phyloP scores from a whole-genome alignment of 92 coral and sea anemone genomes.

The Desmophyllum pertusum region DNA sequence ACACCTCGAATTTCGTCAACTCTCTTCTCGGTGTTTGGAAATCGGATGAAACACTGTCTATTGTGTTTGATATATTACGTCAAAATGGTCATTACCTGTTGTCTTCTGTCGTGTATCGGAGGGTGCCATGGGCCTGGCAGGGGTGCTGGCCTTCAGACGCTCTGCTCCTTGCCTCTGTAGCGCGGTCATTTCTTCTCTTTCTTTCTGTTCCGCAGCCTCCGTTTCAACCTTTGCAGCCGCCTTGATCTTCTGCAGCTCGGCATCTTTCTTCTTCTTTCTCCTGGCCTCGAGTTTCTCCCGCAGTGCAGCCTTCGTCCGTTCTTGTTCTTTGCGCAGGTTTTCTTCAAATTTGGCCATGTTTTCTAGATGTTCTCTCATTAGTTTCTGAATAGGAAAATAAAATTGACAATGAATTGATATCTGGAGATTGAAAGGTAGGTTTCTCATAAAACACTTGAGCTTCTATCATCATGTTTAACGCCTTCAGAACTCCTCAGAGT shows the following conservation, averaged over 20 bases:
- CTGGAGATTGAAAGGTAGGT: not conserved
- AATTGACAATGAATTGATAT: not conserved
- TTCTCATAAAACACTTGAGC: not conserved
- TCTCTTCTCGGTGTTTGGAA: too few species aligned
- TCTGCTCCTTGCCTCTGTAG: constrained; percentile 66
- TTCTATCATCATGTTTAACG: not conserved
- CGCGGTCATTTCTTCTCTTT: constrained; percentile 59
- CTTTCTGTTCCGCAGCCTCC: constrained; percentile 61
- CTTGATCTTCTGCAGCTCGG: constrained; percentile 72
- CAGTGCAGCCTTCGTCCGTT: constrained; percentile 87
- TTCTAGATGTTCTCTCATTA: constrained; percentile 85
- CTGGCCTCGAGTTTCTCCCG: constrained; percentile 92
- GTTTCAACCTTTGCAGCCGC: constrained; percentile 58
- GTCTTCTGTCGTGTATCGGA: constrained; percentile 47
- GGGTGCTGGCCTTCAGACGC: constrained; percentile 66
- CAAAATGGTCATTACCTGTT: constrained; percentile 50
- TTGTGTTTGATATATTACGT: too few species aligned
- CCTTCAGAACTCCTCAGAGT: not conserved
- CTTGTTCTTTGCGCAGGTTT: constrained; percentile 89
- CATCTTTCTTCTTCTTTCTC: constrained; percentile 86
- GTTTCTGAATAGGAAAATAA: constrained; percentile 64
- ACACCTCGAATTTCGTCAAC: too few species aligned
- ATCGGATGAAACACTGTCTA: too few species aligned
- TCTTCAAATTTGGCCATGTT: constrained; percentile 95
- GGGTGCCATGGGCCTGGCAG: constrained; percentile 69